A percentile compares a stretch with the other conserved stretches of the same genome.
These are phyloP conservation scores for Catharus minimus DNA, from an alignment of 2,113 vertebrate genomes.

Conservation along the genomic window DNA sequence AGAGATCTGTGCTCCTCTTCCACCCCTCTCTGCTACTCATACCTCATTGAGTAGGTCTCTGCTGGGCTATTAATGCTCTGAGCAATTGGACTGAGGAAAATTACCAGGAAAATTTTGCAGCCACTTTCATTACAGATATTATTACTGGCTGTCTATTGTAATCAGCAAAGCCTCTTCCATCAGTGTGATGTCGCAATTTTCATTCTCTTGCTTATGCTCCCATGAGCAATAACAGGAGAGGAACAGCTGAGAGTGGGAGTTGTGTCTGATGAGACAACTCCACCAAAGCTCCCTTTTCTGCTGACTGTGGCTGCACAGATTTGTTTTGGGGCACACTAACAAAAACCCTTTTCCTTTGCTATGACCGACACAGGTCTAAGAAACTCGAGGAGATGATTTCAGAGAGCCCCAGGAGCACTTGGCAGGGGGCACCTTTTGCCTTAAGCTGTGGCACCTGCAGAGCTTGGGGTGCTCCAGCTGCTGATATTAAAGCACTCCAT, in stretches of 20 bases:
- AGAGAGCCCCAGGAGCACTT: neutral
- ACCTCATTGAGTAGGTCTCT: neutral
- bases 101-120: conserved; percentile 22
- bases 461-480: neutral
- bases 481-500: neutral
- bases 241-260: neutral
- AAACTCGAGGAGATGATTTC: neutral
- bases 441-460: neutral
- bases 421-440: neutral
- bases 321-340: neutral
- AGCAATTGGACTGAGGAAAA: conserved; percentile 37
- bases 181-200: neutral
- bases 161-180: conserved; percentile 39
- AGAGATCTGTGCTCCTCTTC: neutral
- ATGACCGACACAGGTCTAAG: rapidly evolving
- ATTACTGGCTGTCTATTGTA: neutral
- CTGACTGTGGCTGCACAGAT: neutral
- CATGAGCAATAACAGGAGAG: neutral
- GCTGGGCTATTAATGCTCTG: neutral
- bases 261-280: neutral
- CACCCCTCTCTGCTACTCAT: neutral
- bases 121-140: conserved; percentile 26
- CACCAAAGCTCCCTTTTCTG: neutral
- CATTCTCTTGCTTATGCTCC: neutral
- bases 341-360: neutral